Conservation (phyloP, 2,797 vertebrate species). For the Urophycis tenuis region DNA sequence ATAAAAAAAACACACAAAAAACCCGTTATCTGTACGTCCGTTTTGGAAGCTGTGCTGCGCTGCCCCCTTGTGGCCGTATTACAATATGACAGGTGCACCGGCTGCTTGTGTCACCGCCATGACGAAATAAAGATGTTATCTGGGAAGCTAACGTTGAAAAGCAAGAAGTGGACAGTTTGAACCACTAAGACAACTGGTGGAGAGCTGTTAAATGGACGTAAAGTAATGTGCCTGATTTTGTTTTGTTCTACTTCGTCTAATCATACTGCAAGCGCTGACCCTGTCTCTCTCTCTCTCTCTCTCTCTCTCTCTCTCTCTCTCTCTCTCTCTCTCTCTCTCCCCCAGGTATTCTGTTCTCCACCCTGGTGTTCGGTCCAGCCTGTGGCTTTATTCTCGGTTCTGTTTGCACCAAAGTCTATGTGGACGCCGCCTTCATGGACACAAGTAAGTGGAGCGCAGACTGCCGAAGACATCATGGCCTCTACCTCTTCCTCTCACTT, state of each 20-base stretch:
- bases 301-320: not conserved
- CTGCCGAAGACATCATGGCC: not conserved
- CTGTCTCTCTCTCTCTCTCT: not conserved
- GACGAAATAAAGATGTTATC: no score
- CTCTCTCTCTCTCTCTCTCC: not conserved
- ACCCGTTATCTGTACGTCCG: no score
- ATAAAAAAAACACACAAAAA: no score
- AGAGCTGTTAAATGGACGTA: not conserved
- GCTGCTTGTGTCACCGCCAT: no score
- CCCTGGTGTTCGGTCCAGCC: constrained; percentile 95
- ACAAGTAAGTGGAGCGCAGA: constrained; percentile 79
- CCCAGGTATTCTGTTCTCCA: constrained; percentile 95
- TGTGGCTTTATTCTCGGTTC: constrained; percentile 99
- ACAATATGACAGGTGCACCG: no score
- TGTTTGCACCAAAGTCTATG: constrained; percentile 98
- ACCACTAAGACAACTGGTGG: not conserved
- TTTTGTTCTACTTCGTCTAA: no score
- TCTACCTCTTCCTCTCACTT: not conserved
- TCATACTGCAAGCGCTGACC: no score
- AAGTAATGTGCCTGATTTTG: no score
- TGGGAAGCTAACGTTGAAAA: no score
- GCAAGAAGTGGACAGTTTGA: no score
- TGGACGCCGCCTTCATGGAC: constrained; percentile 96
- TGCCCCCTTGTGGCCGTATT: no score
- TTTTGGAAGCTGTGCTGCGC: no score